These are phyloP conservation scores for Arrhopalites spinosus DNA, from an alignment of 2,888 invertebrate genomes.

Conservation along the genomic window DNA sequence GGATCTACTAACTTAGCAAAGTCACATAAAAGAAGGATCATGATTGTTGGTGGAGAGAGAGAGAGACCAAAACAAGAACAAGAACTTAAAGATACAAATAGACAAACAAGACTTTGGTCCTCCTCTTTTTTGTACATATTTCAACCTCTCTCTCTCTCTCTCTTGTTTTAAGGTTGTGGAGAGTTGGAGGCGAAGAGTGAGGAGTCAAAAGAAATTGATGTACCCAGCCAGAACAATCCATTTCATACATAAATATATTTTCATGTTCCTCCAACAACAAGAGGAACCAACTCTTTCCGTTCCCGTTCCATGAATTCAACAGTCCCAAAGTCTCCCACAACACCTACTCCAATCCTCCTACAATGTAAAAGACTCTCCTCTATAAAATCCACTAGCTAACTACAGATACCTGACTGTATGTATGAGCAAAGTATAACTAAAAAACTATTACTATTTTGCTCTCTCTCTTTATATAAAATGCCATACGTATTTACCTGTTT, in stretches of 20 bases:
- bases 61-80: constrained; percentile 2
- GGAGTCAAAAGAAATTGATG: background rate
- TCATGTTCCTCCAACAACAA: no score
- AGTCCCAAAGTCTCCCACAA: no score
- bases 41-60: constrained; percentile 5
- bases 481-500: constrained; percentile 17
- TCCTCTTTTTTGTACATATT: background rate
- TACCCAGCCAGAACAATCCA: background rate
- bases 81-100: background rate
- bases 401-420: no score
- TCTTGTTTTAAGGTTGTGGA: background rate
- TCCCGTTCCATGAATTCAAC: no score
- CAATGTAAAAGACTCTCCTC: no score
- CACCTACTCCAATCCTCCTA: no score
- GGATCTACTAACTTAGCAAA: constrained; percentile 15
- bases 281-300: no score
- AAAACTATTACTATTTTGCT: background rate
- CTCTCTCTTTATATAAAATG: background rate
- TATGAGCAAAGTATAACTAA: background rate
- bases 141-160: background rate
- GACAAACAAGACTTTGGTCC: background rate
- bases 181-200: no score
- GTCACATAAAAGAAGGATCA: constrained; percentile 18
- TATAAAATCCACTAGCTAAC: no score
- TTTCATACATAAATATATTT: background rate